A percentile compares a stretch with the other conserved stretches of the same genome.
Evolutionary conservation across 2,888 invertebrate species (phyloP).

Genomic region (Caenorhabditis becei): DNA sequence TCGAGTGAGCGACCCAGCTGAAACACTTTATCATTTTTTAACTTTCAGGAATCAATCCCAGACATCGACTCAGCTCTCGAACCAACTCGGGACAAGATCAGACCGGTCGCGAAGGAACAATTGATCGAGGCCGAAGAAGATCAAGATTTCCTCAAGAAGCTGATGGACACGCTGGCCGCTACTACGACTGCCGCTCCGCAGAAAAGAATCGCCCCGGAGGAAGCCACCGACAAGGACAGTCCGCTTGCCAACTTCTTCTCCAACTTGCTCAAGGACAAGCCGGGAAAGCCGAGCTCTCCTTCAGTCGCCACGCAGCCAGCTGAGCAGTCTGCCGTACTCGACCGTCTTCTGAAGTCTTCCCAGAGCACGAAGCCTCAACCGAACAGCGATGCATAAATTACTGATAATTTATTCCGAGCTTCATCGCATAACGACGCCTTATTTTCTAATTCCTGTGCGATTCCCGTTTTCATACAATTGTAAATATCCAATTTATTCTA

Average conservation of each 20-base stretch:
- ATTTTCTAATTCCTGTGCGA: conserved; percentile 2
- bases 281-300: conserved; percentile 41
- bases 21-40: background rate
- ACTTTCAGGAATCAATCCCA: conserved; percentile 61
- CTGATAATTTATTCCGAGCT: conserved; percentile 3
- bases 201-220: conserved; percentile 54
- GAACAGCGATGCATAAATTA: conserved; percentile 47
- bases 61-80: conserved; percentile 70
- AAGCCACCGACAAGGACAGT: conserved; percentile 69
- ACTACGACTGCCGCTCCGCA: conserved; percentile 38
- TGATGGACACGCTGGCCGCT: conserved; percentile 32
- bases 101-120: conserved; percentile 60
- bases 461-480: conserved; percentile 2
- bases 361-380: conserved; percentile 46
- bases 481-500: conserved; percentile 11
- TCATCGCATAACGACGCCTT: conserved; percentile 14
- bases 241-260: conserved; percentile 80
- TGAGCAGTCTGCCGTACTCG: conserved; percentile 61
- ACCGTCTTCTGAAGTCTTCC: conserved; percentile 62
- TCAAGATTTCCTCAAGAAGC: conserved; percentile 54
- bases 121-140: conserved; percentile 77
- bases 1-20: conserved; percentile 38
- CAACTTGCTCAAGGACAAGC: conserved; percentile 76
- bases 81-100: conserved; percentile 68
- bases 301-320: conserved; percentile 23